A percentile compares a stretch with the other conserved stretches of the same genome.
phyloP scores from a whole-genome alignment of 2,797 vertebrate genomes.

The Lepilemur septentrionalis region DNA sequence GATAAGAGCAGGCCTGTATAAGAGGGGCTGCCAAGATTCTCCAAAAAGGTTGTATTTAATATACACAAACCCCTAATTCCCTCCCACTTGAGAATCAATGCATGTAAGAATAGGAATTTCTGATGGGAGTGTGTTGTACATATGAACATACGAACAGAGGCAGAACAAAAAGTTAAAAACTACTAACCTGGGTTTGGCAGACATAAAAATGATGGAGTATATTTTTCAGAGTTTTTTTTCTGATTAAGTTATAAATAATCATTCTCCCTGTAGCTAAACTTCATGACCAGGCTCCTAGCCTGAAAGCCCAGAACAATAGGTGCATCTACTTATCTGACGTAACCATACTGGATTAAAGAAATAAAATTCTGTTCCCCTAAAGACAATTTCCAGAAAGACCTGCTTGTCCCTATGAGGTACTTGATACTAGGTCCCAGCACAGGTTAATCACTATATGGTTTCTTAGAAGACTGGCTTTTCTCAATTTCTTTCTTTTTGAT shows the following conservation, averaged over 20 bases:
- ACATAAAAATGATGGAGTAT: background rate
- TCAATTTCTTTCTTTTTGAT: slow-evolving; percentile 82
- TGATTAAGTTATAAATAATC: background rate
- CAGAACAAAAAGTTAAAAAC: background rate
- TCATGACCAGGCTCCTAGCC: background rate
- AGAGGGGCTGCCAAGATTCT: background rate
- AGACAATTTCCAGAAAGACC: slow-evolving; percentile 33
- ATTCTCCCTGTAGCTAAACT: slow-evolving; percentile 1
- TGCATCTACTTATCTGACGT: background rate
- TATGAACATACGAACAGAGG: background rate
- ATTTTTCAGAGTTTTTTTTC: background rate
- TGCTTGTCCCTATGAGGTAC: background rate
- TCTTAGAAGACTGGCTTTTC: slow-evolving; percentile 81
- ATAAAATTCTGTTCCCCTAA: background rate
- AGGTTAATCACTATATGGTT: slow-evolving; percentile 85
- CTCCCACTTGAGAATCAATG: background rate
- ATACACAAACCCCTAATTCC: background rate
- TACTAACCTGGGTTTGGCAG: background rate
- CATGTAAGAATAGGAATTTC: background rate
- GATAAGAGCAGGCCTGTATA: background rate
- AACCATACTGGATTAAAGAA: background rate
- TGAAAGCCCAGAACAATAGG: background rate
- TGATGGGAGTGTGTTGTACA: background rate
- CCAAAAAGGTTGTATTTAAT: background rate
- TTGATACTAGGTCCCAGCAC: background rate